Evolutionary conservation across 2,888 invertebrate species (phyloP).

Genomic region (Mechanitis messenoides): DNA sequence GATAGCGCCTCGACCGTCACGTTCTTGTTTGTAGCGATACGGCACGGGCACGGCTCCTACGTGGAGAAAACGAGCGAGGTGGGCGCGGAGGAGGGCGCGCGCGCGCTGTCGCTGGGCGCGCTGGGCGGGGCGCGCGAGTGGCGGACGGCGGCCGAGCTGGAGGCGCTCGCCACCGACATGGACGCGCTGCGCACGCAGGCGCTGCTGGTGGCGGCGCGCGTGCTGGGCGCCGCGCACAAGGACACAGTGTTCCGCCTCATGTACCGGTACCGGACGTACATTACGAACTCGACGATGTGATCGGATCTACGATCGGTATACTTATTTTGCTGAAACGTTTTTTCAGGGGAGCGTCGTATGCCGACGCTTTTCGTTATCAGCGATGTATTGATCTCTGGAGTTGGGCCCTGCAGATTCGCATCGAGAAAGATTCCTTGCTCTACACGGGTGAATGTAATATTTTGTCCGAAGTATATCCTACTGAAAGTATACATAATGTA

Average conservation of each 20-base stretch:
- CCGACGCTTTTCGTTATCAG: conserved; percentile 84
- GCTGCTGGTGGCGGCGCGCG: conserved; percentile 90
- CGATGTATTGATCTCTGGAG: conserved; percentile 92
- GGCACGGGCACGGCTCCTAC: conserved; percentile 32
- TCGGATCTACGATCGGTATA: conserved; percentile 35
- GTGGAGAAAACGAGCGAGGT: conserved; percentile 31
- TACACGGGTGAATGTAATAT: conserved; percentile 41
- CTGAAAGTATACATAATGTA: too few species aligned
- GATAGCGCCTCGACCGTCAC: too few species aligned
- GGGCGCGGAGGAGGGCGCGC: conserved; percentile 76
- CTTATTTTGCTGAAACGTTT: conserved; percentile 22
- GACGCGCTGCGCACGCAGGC: conserved; percentile 92
- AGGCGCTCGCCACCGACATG: conserved; percentile 84
- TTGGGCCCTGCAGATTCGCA: conserved; percentile 86
- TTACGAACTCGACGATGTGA: too few species aligned
- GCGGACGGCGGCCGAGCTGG: conserved; percentile 81
- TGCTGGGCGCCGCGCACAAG: conserved; percentile 90
- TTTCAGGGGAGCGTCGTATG: conserved; percentile 81
- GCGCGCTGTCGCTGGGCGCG: conserved; percentile 68
- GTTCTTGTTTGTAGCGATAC: conserved; percentile 11
- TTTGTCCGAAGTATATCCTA: not conserved
- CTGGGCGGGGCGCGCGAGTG: conserved; percentile 86
- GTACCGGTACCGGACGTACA: conserved; percentile 67
- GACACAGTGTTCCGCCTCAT: conserved; percentile 89
- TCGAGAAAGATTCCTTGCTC: conserved; percentile 85